Evolutionary conservation across 2,888 invertebrate species (phyloP), one percentile per base, ranked within the genome.

Genomic region (Hyalella azteca): DNA sequence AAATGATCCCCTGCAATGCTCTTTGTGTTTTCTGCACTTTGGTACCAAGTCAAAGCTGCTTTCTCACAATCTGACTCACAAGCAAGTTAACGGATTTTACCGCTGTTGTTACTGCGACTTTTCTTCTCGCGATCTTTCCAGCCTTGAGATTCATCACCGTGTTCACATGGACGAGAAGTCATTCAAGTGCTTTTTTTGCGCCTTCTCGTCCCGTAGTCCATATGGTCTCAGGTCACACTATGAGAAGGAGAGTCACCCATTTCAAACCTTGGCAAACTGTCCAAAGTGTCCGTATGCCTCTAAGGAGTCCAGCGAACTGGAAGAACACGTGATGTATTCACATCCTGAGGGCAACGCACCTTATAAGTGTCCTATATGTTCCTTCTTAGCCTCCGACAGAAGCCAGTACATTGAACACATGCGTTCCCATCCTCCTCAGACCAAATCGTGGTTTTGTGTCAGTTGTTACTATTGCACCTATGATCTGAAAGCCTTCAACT

Each of bases 141-240:
- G 36, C 29, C 66, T 66, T 9, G 66, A 36, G 19, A 66, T 66
- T 29, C 66, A 66, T 66, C 66, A 66, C 36, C 39, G 66, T 29
- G 36, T 66, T 15, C 66, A 66, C 66, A 66, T 39, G 3, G 66
- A 36, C 36, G 66, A 66, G 39, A 66, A 66, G 39, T 39, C 66
- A n/a, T 66, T 66, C n/a, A 19, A 66, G 66, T 66, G 66, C 29
- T 66, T 66, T 19, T 66, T 66, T 36, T 66, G 66, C 66, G 36
- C 29, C 9, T 66, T 36, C 13, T 36, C 29, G 66, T 66, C 66
- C 66, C 32, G 66, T 19, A 66, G 66, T 19, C 66, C 66, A 36
- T 36, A 32, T 36, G 66, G 66, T 4, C 4, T 66, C 36, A 66
- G 36, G 36, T 66, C 66, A 7, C 66, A 66, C 19, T 66, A 66